Percentiles rank a stretch among this genome's conserved stretches.
These are phyloP conservation scores for Flexamia atlantica DNA, from an alignment of 2,888 invertebrate genomes.

Conservation along the genomic window DNA sequence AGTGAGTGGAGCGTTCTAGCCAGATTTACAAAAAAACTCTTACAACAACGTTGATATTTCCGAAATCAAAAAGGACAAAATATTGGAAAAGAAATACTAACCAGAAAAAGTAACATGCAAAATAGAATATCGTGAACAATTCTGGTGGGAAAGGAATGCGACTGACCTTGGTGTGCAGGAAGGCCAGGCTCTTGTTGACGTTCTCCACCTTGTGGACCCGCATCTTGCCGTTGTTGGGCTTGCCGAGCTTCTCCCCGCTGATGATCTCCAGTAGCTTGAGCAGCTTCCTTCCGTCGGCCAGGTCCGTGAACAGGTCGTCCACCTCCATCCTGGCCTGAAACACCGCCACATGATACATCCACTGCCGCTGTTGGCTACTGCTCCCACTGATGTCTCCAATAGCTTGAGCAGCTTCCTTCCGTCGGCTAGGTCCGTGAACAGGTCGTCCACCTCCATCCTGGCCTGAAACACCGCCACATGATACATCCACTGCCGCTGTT, in stretches of 20 bases:
- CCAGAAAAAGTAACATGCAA: too few relatives aligned
- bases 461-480: constrained; percentile 80
- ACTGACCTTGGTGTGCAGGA: constrained; percentile 93
- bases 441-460: constrained; percentile 98
- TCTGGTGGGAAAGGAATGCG: constrained; percentile 36
- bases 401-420: constrained; percentile 95
- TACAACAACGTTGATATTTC: too few relatives aligned
- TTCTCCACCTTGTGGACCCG: constrained; percentile 99
- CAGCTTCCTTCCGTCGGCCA: constrained; percentile 96
- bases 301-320: constrained; percentile 96
- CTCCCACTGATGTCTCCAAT: constrained; percentile 82
- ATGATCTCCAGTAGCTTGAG: constrained; percentile 98
- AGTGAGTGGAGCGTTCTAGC: too few relatives aligned
- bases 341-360: constrained; percentile 83
- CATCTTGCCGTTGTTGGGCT: constrained; percentile 87
- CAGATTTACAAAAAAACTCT: too few relatives aligned
- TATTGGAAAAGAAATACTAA: too few relatives aligned
- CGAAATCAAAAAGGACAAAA: too few relatives aligned
- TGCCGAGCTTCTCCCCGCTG: constrained; percentile 97
- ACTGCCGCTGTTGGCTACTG: not conserved
- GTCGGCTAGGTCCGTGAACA: constrained; percentile 97
- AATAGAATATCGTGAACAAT: not conserved
- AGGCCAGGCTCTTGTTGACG: constrained; percentile 97
- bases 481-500: constrained; percentile 92
- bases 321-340: constrained; percentile 97